These are phyloP conservation scores for Hartigia nigra DNA, from an alignment of 2,888 invertebrate genomes.

Conservation along the genomic window DNA sequence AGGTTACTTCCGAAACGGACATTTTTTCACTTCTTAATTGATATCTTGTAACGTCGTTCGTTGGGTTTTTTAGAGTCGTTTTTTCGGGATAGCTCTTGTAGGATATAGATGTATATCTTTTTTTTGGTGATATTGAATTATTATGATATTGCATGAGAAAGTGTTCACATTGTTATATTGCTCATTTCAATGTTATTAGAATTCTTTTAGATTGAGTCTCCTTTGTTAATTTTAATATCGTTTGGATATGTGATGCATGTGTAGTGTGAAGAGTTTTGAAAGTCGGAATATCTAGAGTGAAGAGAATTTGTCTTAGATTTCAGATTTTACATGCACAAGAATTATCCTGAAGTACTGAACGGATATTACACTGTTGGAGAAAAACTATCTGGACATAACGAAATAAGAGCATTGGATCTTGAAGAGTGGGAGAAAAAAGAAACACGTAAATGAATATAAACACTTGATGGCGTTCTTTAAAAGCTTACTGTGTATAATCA, in stretches of 20 bases:
- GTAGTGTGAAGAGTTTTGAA: no score
- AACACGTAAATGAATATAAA: conserved; percentile 67
- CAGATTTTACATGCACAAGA: conserved; percentile 75
- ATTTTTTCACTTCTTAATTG: no score
- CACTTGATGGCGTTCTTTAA: conserved; percentile 67
- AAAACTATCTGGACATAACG: conserved; percentile 64
- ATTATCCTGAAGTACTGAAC: conserved; percentile 75
- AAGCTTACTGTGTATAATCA: conserved; percentile 43
- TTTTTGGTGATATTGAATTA: conserved; percentile 17
- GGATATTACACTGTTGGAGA: conserved; percentile 79
- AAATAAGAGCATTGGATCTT: conserved; percentile 65
- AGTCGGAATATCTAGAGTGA: no score
- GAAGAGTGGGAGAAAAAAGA: conserved; percentile 71
- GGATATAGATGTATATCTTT: not conserved
- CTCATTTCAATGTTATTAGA: no score
- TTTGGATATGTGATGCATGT: no score
- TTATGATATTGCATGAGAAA: conserved; percentile 32
- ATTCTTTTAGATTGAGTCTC: no score
- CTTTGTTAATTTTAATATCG: no score
- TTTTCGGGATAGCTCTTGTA: no score
- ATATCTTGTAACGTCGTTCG: no score
- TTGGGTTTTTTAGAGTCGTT: no score
- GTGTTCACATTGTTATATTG: no score
- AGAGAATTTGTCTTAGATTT: conserved; percentile 69
- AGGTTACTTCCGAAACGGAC: not conserved